Evolutionary conservation across 1,140 invertebrate species (phyloP).

Genomic region (Formica selysi): DNA sequence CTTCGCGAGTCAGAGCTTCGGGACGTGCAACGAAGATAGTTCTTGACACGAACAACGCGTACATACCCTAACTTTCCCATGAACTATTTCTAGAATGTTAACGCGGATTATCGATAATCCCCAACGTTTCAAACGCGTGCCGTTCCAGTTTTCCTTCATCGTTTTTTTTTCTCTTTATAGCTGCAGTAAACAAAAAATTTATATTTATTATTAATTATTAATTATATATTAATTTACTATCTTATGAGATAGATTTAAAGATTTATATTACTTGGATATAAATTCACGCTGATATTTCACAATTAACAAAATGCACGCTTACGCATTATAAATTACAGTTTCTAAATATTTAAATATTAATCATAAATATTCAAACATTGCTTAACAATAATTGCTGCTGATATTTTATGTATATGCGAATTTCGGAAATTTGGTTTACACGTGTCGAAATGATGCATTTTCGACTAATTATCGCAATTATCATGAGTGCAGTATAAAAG

Average conservation of each 20-base stretch:
- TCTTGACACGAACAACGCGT: conserved; percentile 23
- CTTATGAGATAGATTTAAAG: too few relatives aligned
- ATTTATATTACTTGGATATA: neutral
- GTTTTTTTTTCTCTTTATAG: neutral
- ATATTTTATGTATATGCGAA: neutral
- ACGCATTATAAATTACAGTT: neutral
- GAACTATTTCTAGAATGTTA: conserved; percentile 16
- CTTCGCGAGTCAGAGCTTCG: conserved; percentile 15
- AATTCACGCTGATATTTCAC: neutral
- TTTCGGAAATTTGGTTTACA: conserved; percentile 15
- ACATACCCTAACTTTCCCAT: conserved; percentile 20
- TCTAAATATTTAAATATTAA: conserved; percentile 27
- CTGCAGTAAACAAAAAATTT: neutral
- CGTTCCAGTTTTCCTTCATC: neutral
- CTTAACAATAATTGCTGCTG: neutral
- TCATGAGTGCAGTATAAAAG: neutral
- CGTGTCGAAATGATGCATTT: neutral
- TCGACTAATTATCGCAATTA: neutral
- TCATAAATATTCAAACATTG: conserved; percentile 11
- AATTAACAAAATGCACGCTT: neutral
- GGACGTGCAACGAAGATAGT: conserved; percentile 17
- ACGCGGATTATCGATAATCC: neutral
- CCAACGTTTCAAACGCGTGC: neutral
- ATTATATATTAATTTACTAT: neutral
- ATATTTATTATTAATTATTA: neutral